Conservation (phyloP, 2,113 vertebrate species). For the Archocentrus centrarchus region DNA sequence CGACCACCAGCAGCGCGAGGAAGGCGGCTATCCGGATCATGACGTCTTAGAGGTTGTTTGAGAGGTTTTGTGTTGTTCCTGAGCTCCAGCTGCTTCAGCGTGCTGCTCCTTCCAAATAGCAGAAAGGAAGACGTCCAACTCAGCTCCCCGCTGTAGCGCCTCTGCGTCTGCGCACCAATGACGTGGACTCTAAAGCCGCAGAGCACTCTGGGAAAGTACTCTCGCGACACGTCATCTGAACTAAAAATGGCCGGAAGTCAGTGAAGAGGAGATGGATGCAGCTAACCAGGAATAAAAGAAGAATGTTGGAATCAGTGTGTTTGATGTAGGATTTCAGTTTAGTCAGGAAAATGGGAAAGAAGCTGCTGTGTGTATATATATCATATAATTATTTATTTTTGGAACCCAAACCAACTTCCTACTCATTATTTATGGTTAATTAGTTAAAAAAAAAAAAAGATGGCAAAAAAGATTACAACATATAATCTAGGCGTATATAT, state of each 20-base stretch:
- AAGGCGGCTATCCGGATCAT: conserved; percentile 72
- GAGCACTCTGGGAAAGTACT: conserved; percentile 51
- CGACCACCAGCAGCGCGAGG: conserved; percentile 63
- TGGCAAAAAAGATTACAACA: too few relatives aligned
- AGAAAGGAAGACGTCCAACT: conserved; percentile 62
- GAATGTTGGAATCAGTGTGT: not conserved
- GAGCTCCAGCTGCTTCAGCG: not conserved
- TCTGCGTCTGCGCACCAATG: conserved; percentile 59
- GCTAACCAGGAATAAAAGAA: not conserved
- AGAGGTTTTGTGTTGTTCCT: not conserved
- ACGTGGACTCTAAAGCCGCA: conserved; percentile 42
- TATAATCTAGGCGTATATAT: too few relatives aligned
- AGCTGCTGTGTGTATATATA: too few relatives aligned
- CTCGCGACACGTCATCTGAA: conserved; percentile 69
- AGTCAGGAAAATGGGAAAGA: too few relatives aligned
- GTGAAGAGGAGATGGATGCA: rapidly evolving
- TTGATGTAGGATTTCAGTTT: too few relatives aligned
- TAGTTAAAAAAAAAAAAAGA: too few relatives aligned
- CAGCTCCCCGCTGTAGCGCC: conserved; percentile 26
- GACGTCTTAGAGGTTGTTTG: not conserved
- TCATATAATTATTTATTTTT: too few relatives aligned
- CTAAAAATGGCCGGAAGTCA: not conserved
- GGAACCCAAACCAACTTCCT: too few relatives aligned
- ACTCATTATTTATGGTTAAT: too few relatives aligned
- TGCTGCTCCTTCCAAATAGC: not conserved